phyloP scores from a whole-genome alignment of 2,113 vertebrate species.

The Psilopsiagon aymara region DNA sequence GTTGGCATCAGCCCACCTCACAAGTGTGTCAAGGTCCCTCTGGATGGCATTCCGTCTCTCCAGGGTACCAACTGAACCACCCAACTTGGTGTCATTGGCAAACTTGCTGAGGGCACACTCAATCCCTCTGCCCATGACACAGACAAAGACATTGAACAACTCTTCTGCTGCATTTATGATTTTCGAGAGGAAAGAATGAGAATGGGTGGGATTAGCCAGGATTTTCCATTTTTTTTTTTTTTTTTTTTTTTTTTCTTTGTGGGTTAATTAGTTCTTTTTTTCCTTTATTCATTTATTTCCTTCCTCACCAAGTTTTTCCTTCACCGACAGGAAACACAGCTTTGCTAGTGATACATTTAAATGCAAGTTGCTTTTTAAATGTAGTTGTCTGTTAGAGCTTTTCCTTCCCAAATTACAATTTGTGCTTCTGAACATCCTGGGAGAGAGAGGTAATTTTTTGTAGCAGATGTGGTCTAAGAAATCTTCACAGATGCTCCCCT shows the following conservation, averaged over 20 bases:
- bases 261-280: not conserved
- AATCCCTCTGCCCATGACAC: too few relatives aligned
- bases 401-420: not conserved
- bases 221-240: not conserved
- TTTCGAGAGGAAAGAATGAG: not conserved
- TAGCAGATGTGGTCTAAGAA: not conserved
- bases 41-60: too few relatives aligned
- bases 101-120: too few relatives aligned
- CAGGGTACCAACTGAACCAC: fast-evolving
- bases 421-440: not conserved
- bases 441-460: not conserved
- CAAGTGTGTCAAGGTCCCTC: too few relatives aligned
- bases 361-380: not conserved
- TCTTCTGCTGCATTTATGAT: not conserved
- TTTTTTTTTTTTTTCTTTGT: not conserved
- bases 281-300: not conserved
- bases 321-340: not conserved
- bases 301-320: not conserved
- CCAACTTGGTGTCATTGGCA: too few relatives aligned
- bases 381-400: not conserved
- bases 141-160: too few relatives aligned
- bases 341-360: not conserved
- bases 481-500: not conserved
- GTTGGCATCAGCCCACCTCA: too few relatives aligned
- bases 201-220: fast-evolving